Base-by-base conservation (phyloP, 2,113 vertebrate genomes). In the Dasyurus viverrinus region DNA sequence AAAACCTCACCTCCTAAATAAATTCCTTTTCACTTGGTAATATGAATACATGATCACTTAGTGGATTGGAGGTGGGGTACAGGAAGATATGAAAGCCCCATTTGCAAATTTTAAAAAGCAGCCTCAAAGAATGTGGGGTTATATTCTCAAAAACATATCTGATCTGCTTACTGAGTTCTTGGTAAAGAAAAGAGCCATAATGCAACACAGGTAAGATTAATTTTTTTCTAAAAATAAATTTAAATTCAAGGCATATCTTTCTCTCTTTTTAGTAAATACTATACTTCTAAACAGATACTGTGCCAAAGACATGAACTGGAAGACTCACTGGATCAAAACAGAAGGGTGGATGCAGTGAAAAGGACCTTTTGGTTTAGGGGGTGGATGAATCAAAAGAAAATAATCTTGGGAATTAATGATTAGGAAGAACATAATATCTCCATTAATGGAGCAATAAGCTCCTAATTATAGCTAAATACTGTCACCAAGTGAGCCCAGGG, bases 391-490 rank as follows among this genome's bases (percentile, higher is more conserved):
- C n/a, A 89, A 53, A 24, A 95, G 93, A 93, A 94, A 89, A 93
- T 53, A 94, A 25, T 94, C 95, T 89, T 46, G n/a, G n/a, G 52
- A 96, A 95, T 90, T 76, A 92, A 93, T 91, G 57, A 96, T 92
- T 19, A 91, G 48, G 52, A 27, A 95, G 92, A 96, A 42, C 53
- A 27, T 89, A 26, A 53, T 60, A 94, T 57, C 93, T 94, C 84
- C 54, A 12, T 89, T 90, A 84, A 53, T 91, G 90, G 57, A 95
- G 91, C 47, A 91, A 76, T 90, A 93, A 90, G 46, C 30, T 89
- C 89, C 60, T 91, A 76, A 91, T 93, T 54, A 76, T 3, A 90
- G 55, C n/a, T 48, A 91, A 89, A 89, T 36, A 25, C 25, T 90
- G 46, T 42, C 68, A 84, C 68, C 68, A 42, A 84, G 19, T 22